These are phyloP conservation scores for Oncorhynchus gorbuscha DNA, from an alignment of 2,113 vertebrate genomes.

Conservation along the genomic window DNA sequence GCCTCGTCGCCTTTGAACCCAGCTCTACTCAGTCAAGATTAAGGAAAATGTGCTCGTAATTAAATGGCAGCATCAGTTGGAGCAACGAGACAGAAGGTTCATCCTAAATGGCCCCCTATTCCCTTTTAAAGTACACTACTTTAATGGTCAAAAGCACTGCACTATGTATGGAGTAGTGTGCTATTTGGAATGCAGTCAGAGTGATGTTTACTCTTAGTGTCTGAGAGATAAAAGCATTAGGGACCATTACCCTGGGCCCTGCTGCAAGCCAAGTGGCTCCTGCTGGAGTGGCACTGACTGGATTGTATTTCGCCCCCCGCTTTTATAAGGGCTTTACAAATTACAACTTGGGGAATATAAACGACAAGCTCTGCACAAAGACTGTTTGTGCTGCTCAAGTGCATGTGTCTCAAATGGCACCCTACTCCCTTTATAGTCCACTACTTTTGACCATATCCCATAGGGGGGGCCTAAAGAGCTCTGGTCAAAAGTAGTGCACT, in stretches of 20 bases:
- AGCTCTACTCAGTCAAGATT: conserved; percentile 37
- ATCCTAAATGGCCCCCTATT: no score
- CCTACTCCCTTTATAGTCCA: no score
- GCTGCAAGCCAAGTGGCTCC: conserved; percentile 25
- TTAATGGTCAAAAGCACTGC: no score
- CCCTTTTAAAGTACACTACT: no score
- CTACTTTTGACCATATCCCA: no score
- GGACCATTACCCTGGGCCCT: conserved; percentile 40
- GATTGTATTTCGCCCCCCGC: conserved; percentile 40
- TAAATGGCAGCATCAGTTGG: conserved; percentile 38
- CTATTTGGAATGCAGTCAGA: conserved; percentile 30
- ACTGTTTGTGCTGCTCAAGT: conserved; percentile 42
- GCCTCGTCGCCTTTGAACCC: conserved; percentile 19
- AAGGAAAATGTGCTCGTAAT: conserved; percentile 51
- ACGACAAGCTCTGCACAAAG: conserved; percentile 41
- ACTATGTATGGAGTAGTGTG: no score
- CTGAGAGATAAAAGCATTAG: conserved; percentile 60
- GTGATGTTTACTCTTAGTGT: conserved; percentile 45
- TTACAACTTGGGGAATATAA: conserved; percentile 53
- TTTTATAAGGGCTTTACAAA: conserved; percentile 53
- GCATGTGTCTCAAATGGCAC: conserved; percentile 12
- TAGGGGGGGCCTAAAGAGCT: no score
- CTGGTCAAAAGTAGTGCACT: no score
- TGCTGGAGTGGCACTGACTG: conserved; percentile 44
- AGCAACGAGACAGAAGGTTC: not conserved